Base-by-base conservation (phyloP, 92 coral and sea anemone genomes). In the Siderastrea siderea region DNA sequence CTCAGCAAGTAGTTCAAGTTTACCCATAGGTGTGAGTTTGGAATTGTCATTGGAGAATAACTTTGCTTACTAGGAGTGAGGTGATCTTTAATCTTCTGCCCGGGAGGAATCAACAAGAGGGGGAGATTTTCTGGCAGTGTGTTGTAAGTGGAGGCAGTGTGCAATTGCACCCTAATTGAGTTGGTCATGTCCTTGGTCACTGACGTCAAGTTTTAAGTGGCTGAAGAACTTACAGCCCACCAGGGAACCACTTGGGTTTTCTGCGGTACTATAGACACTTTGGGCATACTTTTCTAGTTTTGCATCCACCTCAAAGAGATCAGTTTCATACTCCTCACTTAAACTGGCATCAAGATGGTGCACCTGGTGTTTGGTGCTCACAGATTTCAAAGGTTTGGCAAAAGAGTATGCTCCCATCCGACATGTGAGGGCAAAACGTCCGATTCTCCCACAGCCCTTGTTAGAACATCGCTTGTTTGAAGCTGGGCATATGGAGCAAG, bases 401-500 rank as follows among this genome's bases (percentile, higher is more conserved):
- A 51, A 12, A 68, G 86, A 76, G 51, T 74, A 70, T 60, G 71
- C 78, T 62, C 81, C 86, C 75, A 79, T 68, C 80, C 86, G 68
- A 54, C 91, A 81, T 66, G 74, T 70, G 8, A 76, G 78, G 46
- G 90, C 75, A 87, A 75, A 85, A 63, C 80, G 86, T 74, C 86
- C 75, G 8, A 79, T 79, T 61, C 90, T 4, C 68, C 91, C 82
- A 80, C 85, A 79, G 80, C 85, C 90, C 64, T 87, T 77, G 52
- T 49, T 79, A 70, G 90, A 80, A 58, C 80, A 70, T 79, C 85
- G 90, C 83, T 85, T 77, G 85, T 86, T 74, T 86, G 68, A 80
- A 54, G 91, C 86, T 61, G 91, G 91, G 73, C 76, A 86, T 61
- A 68, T 64, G 17, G 89, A 85, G 83, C 83, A 78, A 86, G 82